Percentiles rank a stretch among this genome's conserved stretches.
phyloP scores from a whole-genome alignment of 1,140 invertebrate genomes.

The Drosophila leontia region DNA sequence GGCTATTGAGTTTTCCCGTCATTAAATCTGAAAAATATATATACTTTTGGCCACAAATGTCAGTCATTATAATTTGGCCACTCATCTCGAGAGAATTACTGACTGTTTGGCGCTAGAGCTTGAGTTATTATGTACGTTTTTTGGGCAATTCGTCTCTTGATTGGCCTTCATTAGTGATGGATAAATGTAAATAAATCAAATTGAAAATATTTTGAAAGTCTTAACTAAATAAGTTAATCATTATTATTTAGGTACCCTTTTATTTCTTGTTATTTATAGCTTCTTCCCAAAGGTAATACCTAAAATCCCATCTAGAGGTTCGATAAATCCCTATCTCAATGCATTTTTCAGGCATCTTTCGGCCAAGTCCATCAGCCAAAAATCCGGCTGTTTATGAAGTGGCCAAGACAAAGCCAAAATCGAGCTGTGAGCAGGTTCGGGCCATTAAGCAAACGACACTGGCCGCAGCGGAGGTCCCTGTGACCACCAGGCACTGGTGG shows the following conservation, averaged over 20 bases:
- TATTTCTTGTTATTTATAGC: no score
- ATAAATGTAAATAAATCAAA: background rate
- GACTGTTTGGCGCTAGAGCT: conserved; percentile 4
- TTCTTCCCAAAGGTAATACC: no score
- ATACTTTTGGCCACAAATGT: conserved; percentile 25
- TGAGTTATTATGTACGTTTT: conserved; percentile 1
- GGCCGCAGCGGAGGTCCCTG: conserved; percentile 34
- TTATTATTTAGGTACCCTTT: no score
- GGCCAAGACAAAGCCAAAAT: conserved; percentile 46
- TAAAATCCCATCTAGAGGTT: background rate
- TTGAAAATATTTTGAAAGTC: background rate
- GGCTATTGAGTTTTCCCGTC: conserved; percentile 11
- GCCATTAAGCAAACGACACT: conserved; percentile 70
- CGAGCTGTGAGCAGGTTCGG: conserved; percentile 39
- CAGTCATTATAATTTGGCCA: conserved; percentile 20
- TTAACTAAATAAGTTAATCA: no score
- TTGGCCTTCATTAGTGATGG: background rate
- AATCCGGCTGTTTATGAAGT: conserved; percentile 44
- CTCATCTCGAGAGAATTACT: conserved; percentile 14
- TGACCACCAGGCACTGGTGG: conserved; percentile 7
- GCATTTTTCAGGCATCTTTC: background rate
- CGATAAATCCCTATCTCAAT: conserved; percentile 18
- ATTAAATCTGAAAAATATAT: conserved; percentile 31
- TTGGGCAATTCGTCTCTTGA: background rate
- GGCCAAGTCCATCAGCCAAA: conserved; percentile 35